Percentiles rank a stretch among this genome's conserved stretches.
Evolutionary conservation across 2,113 vertebrate species (phyloP).

Genomic region (Prunella fulvescens): DNA sequence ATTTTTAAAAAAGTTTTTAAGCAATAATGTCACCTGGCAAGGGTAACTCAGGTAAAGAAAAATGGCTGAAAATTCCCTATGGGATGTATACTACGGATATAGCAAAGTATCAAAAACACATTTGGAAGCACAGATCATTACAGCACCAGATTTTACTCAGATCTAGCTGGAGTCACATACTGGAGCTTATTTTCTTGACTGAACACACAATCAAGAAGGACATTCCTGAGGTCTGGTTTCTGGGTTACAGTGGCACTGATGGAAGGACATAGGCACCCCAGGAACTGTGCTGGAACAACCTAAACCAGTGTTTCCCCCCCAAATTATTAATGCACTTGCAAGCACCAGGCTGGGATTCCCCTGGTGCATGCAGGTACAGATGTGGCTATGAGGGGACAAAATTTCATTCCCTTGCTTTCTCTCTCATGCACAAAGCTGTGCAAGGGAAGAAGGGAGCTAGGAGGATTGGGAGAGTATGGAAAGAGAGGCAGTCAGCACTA

Average conservation of each 20-base stretch:
- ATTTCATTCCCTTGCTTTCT: not conserved
- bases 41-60: conserved; percentile 42
- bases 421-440: not conserved
- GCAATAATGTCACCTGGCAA: conserved; percentile 36
- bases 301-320: not conserved
- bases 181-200: not conserved
- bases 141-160: not conserved
- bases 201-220: not conserved
- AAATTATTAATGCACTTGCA: not conserved
- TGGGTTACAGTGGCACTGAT: not conserved
- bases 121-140: conserved; percentile 38
- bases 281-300: not conserved
- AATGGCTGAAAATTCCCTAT: conserved; percentile 31
- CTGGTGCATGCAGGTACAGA: not conserved
- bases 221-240: not conserved
- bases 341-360: not conserved
- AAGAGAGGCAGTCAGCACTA: not conserved
- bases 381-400: not conserved
- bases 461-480: not conserved
- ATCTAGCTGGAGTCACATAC: not conserved
- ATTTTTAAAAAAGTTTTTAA: conserved; percentile 18
- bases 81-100: not conserved
- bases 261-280: accelerated
- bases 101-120: conserved; percentile 38
- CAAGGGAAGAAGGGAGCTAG: not conserved